Evolutionary conservation across 2,797 vertebrate species (phyloP).

Genomic region (Margarornis squamiger): DNA sequence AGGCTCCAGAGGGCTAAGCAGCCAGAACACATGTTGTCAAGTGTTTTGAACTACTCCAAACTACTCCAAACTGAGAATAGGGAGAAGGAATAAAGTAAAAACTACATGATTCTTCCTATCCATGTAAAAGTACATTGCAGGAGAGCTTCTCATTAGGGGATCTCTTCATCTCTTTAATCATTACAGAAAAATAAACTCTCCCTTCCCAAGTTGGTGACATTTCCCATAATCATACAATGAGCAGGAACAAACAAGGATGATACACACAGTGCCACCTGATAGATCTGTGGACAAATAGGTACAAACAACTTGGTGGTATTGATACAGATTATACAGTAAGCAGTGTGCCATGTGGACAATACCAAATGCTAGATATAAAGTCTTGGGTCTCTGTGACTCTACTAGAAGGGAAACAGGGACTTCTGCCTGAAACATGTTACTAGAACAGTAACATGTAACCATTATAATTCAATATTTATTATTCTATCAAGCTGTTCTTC

Average conservation of each 20-base stretch:
- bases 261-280: accelerated
- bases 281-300: background rate
- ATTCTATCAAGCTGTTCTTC: background rate
- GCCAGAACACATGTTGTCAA: background rate
- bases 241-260: background rate
- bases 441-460: background rate
- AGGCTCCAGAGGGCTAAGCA: background rate
- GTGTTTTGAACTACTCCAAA: background rate
- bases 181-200: background rate
- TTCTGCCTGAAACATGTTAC: background rate
- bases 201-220: background rate
- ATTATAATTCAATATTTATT: background rate
- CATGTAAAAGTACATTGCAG: background rate
- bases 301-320: background rate
- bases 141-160: background rate
- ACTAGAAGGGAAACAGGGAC: background rate
- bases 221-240: background rate
- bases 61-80: background rate
- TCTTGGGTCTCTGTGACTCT: background rate
- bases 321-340: background rate
- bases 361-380: background rate
- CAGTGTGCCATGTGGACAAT: background rate
- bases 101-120: background rate
- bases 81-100: background rate
- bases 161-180: background rate